Percentiles rank a stretch among this genome's conserved stretches.
phyloP scores from a whole-genome alignment of 2,888 invertebrate genomes.

The Rhagophthalmus giganteus region DNA sequence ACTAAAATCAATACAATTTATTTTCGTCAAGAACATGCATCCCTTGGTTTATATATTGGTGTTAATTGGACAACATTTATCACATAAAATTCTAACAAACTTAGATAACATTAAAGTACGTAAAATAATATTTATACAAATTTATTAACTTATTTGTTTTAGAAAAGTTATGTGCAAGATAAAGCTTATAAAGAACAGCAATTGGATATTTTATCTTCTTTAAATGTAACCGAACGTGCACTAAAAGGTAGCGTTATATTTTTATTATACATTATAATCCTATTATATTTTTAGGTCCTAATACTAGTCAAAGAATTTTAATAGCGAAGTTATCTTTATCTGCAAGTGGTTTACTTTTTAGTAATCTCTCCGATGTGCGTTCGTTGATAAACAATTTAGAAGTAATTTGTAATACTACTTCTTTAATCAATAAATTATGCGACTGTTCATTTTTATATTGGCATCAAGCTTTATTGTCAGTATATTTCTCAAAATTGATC shows the following conservation, averaged over 20 bases:
- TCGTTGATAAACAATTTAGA: slow-evolving; percentile 68
- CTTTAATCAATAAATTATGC: slow-evolving; percentile 63
- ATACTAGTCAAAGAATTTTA: slow-evolving; percentile 47
- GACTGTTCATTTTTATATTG: slow-evolving; percentile 80
- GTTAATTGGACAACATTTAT: slow-evolving; percentile 78
- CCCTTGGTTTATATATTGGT: slow-evolving; percentile 73
- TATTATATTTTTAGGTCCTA: slow-evolving; percentile 48
- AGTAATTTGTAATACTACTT: slow-evolving; percentile 63
- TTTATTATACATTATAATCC: not conserved
- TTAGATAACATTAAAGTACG: slow-evolving; percentile 69
- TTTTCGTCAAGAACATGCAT: slow-evolving; percentile 69
- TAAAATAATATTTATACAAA: too few species aligned
- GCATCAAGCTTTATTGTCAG: slow-evolving; percentile 76
- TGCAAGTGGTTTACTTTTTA: slow-evolving; percentile 64
- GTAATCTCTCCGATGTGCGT: slow-evolving; percentile 65
- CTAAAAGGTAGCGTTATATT: slow-evolving; percentile 57
- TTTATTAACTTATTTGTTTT: too few species aligned
- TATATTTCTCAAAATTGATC: slow-evolving; percentile 75
- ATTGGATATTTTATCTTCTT: slow-evolving; percentile 71
- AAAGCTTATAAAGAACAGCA: slow-evolving; percentile 68
- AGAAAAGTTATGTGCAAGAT: slow-evolving; percentile 63
- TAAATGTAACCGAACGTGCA: slow-evolving; percentile 72
- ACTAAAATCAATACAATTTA: slow-evolving; percentile 74
- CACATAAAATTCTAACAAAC: slow-evolving; percentile 71
- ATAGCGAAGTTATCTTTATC: slow-evolving; percentile 52